Evolutionary conservation across 1,140 invertebrate genomes (phyloP).

Genomic region (Pseudomyrmex concolor): DNA sequence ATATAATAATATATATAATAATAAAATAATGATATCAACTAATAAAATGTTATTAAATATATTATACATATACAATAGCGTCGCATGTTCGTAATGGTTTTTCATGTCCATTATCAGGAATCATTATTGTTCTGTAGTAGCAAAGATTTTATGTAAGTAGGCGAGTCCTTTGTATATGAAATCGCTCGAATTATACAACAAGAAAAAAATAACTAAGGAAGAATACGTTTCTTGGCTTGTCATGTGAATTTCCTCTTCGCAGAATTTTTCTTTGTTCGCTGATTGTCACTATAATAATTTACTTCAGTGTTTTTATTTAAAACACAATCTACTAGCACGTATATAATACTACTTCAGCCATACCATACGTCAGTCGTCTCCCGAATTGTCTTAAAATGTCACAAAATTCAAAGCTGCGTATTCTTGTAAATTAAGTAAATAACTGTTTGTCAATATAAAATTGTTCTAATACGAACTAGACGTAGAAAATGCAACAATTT

Average conservation of each 20-base stretch:
- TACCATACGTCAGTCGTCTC: background rate
- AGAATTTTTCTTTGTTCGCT: conserved; percentile 16
- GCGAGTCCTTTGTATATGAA: conserved; percentile 66
- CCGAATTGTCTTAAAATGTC: no score
- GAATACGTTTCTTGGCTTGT: conserved; percentile 13
- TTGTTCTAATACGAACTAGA: background rate
- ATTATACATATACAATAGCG: conserved; percentile 77
- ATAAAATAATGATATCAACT: conserved; percentile 71
- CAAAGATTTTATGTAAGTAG: conserved; percentile 80
- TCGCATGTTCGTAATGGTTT: conserved; percentile 74
- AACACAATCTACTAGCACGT: background rate
- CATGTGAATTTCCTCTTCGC: conserved; percentile 13
- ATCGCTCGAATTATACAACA: conserved; percentile 58
- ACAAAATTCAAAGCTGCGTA: background rate
- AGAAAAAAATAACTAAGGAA: conserved; percentile 25
- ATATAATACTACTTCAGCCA: background rate
- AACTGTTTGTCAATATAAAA: conserved; percentile 2
- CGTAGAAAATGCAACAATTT: background rate
- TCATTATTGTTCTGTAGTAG: conserved; percentile 72
- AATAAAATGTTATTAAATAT: conserved; percentile 76
- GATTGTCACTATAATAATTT: conserved; percentile 33
- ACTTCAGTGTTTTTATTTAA: background rate
- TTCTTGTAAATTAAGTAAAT: conserved; percentile 7
- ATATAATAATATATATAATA: conserved; percentile 65
- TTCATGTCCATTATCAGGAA: conserved; percentile 70